A percentile compares a stretch with the other conserved stretches of the same genome.
These are phyloP conservation scores for Microvelia longipes DNA, from an alignment of 1,140 invertebrate genomes.

Conservation along the genomic window DNA sequence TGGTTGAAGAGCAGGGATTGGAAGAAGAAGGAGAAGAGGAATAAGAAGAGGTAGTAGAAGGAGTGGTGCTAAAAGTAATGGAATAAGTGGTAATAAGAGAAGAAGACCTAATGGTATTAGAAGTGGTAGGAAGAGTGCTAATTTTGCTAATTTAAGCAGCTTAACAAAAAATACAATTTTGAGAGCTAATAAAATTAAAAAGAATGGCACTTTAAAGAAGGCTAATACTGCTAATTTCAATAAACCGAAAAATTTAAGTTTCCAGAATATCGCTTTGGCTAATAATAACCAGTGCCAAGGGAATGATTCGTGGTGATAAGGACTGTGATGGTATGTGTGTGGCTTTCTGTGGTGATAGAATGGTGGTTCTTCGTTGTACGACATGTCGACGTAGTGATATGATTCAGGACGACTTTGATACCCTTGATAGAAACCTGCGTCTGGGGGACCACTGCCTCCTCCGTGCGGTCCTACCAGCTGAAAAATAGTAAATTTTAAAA, in stretches of 20 bases:
- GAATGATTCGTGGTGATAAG: neutral
- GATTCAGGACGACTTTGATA: neutral
- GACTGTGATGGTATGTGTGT: neutral
- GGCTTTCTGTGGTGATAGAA: neutral
- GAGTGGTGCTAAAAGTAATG: constrained; percentile 2
- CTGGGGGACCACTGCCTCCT: neutral
- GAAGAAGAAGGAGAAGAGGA: constrained; percentile 9
- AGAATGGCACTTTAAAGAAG: constrained; percentile 10
- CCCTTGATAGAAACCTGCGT: neutral
- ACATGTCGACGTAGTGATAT: neutral
- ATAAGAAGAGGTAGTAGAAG: constrained; percentile 10
- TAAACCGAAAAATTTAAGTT: neutral
- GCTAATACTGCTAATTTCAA: constrained; percentile 6
- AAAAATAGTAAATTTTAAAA: neutral
- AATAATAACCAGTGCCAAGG: neutral
- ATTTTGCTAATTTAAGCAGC: constrained; percentile 7
- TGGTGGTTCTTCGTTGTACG: neutral
- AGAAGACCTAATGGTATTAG: constrained; percentile 4
- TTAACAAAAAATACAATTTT: constrained; percentile 10
- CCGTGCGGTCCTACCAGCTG: neutral
- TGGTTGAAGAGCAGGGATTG: constrained; percentile 5
- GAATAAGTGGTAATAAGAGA: constrained; percentile 3
- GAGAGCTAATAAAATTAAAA: constrained; percentile 4
- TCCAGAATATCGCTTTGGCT: neutral
- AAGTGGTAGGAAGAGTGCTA: neutral